These are phyloP conservation scores for Dinomys branickii DNA, from an alignment of 2,113 vertebrate species.

Conservation along the genomic window DNA sequence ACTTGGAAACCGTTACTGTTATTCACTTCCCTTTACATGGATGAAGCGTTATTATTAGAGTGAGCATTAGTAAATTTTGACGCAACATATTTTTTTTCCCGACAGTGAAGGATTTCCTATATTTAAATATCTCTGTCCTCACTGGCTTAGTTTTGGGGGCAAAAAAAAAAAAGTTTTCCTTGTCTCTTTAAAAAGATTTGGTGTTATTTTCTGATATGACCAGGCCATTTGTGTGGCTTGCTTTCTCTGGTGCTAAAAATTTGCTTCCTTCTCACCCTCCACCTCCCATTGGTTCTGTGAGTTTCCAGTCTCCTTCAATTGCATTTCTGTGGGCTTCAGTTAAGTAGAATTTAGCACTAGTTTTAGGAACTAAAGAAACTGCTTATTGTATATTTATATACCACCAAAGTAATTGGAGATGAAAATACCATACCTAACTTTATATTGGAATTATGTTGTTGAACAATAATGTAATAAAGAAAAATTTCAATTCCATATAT, in stretches of 20 bases:
- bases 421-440: slow-evolving; percentile 36
- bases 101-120: slow-evolving; percentile 24
- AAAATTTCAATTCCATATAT: slow-evolving; percentile 3
- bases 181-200: background rate
- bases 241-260: background rate
- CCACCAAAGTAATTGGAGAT: slow-evolving; percentile 24
- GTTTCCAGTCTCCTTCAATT: background rate
- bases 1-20: background rate
- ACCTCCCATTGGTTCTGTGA: background rate
- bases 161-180: background rate
- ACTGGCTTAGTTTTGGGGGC: background rate
- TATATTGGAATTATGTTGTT: slow-evolving; percentile 33
- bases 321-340: slow-evolving; percentile 23
- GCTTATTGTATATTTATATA: background rate
- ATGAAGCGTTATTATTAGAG: background rate
- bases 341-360: slow-evolving; percentile 27
- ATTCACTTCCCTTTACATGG: background rate
- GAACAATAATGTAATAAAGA: slow-evolving; percentile 9
- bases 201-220: background rate
- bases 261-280: background rate
- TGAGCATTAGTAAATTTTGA: background rate
- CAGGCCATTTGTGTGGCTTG: background rate
- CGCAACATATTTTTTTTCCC: slow-evolving; percentile 16
- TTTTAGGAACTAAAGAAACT: slow-evolving; percentile 60
- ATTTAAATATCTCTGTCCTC: background rate